Conservation (phyloP, 1,140 invertebrate genomes). For the Drosophila jambulina region DNA sequence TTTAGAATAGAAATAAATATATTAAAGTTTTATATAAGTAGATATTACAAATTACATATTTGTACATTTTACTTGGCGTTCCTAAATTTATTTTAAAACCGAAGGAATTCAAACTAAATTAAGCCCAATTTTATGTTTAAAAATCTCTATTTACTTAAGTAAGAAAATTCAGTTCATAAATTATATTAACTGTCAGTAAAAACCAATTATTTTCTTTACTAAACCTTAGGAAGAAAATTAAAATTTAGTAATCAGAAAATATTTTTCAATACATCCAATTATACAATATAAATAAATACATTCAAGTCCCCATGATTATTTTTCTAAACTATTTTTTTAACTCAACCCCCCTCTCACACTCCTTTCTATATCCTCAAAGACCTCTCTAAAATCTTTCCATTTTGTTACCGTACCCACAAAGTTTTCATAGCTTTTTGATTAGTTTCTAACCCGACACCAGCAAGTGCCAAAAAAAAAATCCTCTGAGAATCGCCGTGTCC, state of each 20-base stretch:
- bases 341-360: background rate
- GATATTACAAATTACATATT: too few species aligned
- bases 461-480: slow-evolving; percentile 22
- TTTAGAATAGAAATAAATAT: too few species aligned
- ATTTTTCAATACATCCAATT: background rate
- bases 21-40: too few species aligned
- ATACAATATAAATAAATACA: background rate
- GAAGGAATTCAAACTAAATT: too few species aligned
- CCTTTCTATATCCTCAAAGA: background rate
- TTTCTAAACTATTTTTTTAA: background rate
- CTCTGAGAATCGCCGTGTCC: slow-evolving; percentile 39
- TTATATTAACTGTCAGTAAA: too few species aligned
- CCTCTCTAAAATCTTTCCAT: slow-evolving; percentile 9
- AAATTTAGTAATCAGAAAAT: background rate
- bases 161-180: too few species aligned
- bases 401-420: slow-evolving; percentile 37
- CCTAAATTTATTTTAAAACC: too few species aligned
- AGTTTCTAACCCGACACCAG: slow-evolving; percentile 59
- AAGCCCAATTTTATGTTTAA: too few species aligned
- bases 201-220: too few species aligned
- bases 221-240: background rate
- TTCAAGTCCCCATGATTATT: background rate
- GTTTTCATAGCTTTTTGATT: slow-evolving; percentile 83
- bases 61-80: too few species aligned
- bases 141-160: too few species aligned